Base-by-base conservation (phyloP, 2,888 invertebrate genomes). In the Drosophila maculinotata region DNA sequence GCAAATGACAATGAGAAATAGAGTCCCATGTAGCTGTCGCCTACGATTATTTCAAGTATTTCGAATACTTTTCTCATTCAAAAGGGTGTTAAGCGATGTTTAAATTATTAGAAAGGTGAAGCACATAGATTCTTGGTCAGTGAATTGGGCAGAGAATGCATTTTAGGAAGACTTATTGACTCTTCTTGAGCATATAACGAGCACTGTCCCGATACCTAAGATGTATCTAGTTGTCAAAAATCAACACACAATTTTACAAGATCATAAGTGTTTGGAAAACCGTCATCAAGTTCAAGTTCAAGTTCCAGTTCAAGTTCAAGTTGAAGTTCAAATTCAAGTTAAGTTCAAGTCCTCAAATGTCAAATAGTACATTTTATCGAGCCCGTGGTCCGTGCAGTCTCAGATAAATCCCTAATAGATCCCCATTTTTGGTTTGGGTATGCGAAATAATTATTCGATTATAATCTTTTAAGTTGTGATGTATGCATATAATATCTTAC, bases 51-150 rank as follows among this genome's bases (percentile, higher is more conserved):
- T 23, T 47, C 8, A 14, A 15, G 10, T 15, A 28, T 31, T 20
- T 15, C 6, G 31, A 30, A 47, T 12, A 14, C 17, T 20, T 45
- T 31, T 42, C 25, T 9, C 4, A 28, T 36, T 20, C n/a, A n/a
- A 7, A 26, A n/a, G 33, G 28, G 35, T 41, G 25, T 47, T 47
- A n/a, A 38, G 36, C 23, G 41, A 33, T 49, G 38, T 44, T 31
- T n/a, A 45, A 53, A 51, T 36, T 9, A 68, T 28, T 56, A 33
- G 25, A 38, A 52, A 49, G 57, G 38, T 57, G 42, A 66, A 57
- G 39, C 73, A 71, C 67, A 81, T 79, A 84, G 80, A 84, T 80
- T 78, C 82, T 81, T 80, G 85, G 79, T 84, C 80, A 80, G 84
- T 69, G 53, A 42, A 39, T 54, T 60, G 47, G 59, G 36, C 45